Evolutionary conservation across 1,140 invertebrate species (phyloP).

Genomic region (Drosophila pectinifera): DNA sequence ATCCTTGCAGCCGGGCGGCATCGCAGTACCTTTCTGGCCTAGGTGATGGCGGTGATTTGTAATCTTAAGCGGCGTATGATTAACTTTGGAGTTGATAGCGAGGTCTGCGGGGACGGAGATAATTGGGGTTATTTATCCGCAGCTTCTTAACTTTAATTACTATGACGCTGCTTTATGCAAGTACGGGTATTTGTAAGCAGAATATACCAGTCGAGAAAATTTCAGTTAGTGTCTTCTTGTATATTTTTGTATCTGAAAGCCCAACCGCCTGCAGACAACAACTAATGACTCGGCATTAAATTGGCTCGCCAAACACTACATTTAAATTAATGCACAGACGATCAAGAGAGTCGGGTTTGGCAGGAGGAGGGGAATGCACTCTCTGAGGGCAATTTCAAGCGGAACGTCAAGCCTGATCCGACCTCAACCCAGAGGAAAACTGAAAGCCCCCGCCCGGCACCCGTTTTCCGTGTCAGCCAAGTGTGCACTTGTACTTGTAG

Average conservation of each 20-base stretch:
- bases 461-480: conserved; percentile 60
- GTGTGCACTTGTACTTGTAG: conserved; percentile 77
- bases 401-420: conserved; percentile 58
- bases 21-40: conserved; percentile 28
- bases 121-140: background rate
- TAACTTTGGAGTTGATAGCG: conserved; percentile 52
- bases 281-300: conserved; percentile 72
- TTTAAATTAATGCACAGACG: conserved; percentile 73
- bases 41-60: conserved; percentile 78
- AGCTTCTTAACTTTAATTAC: background rate
- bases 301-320: conserved; percentile 66
- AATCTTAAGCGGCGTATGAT: conserved; percentile 78
- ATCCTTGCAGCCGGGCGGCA: conserved; percentile 53
- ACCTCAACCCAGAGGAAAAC: conserved; percentile 28
- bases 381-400: conserved; percentile 40
- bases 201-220: background rate
- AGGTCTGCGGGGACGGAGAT: background rate
- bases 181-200: background rate
- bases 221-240: background rate
- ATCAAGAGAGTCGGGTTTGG: conserved; percentile 16
- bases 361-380: background rate
- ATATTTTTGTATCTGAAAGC: background rate
- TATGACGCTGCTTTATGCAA: background rate
- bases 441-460: background rate
- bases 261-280: conserved; percentile 24